These are phyloP conservation scores for Oenanthe oenanthe DNA, from an alignment of 2,113 vertebrate species.

Conservation along the genomic window DNA sequence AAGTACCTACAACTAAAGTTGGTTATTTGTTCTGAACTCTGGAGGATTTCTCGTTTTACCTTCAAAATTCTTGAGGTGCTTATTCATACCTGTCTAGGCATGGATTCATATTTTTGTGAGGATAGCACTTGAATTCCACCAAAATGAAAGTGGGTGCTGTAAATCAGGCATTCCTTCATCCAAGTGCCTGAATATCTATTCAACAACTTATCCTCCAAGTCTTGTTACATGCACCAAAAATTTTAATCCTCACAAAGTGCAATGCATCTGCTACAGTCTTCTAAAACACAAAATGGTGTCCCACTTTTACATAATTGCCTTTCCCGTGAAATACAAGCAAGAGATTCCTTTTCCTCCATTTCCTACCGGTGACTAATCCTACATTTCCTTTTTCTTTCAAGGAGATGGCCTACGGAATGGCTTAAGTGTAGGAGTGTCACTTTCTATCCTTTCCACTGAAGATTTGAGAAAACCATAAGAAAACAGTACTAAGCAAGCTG, in stretches of 20 bases:
- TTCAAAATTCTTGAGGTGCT: neutral
- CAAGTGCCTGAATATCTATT: neutral
- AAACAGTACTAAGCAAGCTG: neutral
- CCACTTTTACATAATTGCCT: neutral
- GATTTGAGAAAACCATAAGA: neutral
- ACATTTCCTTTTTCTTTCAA: neutral
- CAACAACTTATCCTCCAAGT: neutral
- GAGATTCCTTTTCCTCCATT: neutral
- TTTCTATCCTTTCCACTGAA: neutral
- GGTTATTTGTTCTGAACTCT: neutral
- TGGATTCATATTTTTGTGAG: neutral
- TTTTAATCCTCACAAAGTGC: neutral
- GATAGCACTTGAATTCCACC: neutral
- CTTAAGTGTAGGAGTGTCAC: neutral
- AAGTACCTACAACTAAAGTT: neutral
- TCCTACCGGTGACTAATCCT: neutral
- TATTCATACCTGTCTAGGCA: neutral
- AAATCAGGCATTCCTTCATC: neutral
- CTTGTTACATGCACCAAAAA: neutral
- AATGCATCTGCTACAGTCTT: neutral
- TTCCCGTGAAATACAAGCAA: neutral
- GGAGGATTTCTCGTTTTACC: neutral
- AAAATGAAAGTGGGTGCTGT: neutral
- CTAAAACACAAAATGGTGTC: neutral
- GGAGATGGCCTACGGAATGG: neutral